Conservation (phyloP, 2,113 vertebrate genomes). For the Oryzias woworae region DNA sequence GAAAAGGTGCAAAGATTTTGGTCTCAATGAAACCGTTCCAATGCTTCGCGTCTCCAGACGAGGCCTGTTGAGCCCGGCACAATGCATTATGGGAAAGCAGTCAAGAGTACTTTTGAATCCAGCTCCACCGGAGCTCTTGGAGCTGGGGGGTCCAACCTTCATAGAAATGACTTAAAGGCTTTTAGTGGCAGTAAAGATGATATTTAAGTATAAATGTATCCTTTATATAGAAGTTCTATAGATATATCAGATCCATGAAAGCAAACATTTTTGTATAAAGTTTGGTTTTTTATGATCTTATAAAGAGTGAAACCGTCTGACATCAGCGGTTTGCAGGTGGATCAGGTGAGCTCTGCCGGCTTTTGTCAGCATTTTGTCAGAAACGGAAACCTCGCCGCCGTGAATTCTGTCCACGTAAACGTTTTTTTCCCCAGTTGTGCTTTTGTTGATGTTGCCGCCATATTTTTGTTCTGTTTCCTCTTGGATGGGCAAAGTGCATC, state of each 20-base stretch:
- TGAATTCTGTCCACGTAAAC: no score
- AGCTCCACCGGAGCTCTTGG: constrained; percentile 13
- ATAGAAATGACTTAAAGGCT: constrained; percentile 57
- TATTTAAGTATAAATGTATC: constrained; percentile 73
- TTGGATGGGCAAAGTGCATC: constrained; percentile 41
- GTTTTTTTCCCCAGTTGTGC: neutral
- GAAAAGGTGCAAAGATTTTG: constrained; percentile 40
- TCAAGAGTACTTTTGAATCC: constrained; percentile 5
- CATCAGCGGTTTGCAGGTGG: no score
- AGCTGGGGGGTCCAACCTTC: constrained; percentile 48
- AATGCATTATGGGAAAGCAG: neutral
- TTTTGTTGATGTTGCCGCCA: neutral
- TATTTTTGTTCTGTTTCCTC: constrained; percentile 29
- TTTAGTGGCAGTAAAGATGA: constrained; percentile 64
- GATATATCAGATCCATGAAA: constrained; percentile 60
- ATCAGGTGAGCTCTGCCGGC: constrained; percentile 2
- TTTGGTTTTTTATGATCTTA: constrained; percentile 13
- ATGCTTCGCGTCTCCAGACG: constrained; percentile 18
- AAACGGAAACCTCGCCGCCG: neutral
- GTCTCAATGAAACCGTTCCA: constrained; percentile 50
- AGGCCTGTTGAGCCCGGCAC: constrained; percentile 15
- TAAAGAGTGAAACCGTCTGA: constrained; percentile 8
- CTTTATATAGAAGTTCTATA: constrained; percentile 74
- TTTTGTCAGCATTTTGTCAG: constrained; percentile 13
- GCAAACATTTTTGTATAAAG: constrained; percentile 4